Evolutionary conservation across 2,888 invertebrate species (phyloP), one percentile per base, ranked within the genome.

Genomic region (Pristionchus entomophagus): DNA sequence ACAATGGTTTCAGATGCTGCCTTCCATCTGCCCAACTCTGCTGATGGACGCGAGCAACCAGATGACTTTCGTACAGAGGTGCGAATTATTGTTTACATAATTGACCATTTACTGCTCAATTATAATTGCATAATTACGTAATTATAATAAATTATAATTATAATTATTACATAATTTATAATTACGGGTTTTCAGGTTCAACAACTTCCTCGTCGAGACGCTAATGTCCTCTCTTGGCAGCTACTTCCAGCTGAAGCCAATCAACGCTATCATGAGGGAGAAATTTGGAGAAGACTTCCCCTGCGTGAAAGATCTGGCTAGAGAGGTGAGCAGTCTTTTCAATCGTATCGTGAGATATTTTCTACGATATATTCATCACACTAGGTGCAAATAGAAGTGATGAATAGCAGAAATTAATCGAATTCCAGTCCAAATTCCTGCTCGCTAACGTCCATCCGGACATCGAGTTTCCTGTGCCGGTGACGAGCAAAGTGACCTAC

Each of bases 371-470:
- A 35, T 69, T 17, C 22, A 22, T 51, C 51, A 51, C 51, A 22
- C 2, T 2, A 0, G 4, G 17, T 38, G 14, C 12, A 77, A 77
- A 45, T 32, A 17, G 14, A n/a, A 10, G 45, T 14, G 45, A 45
- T 10, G 45, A 45, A 45, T 45, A 14, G 45, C 14, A 45, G 45
- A 45, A 45, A 45, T 14, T 14, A n/a, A n/a, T 45, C 45, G 6
- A 45, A 45, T 26, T 73, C n/a, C n/a, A 73, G 73, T 41, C 73
- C 38, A 73, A 38, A 32, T 59, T 82, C 59, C 38, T 59, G 41
- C 38, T 82, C 59, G 82, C 59, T 19, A 82, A 82, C 17, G 53
- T 59, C 0, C 82, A 82, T 26, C 38, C 82, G 59, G 82, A 82
- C 41, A 82, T 82, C 10, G 82, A 82, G 5, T 82, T 59, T 38